Evolutionary conservation across 2,797 vertebrate genomes (phyloP), one percentile per base, ranked within the genome.

Genomic region (Telmatherina bonti): DNA sequence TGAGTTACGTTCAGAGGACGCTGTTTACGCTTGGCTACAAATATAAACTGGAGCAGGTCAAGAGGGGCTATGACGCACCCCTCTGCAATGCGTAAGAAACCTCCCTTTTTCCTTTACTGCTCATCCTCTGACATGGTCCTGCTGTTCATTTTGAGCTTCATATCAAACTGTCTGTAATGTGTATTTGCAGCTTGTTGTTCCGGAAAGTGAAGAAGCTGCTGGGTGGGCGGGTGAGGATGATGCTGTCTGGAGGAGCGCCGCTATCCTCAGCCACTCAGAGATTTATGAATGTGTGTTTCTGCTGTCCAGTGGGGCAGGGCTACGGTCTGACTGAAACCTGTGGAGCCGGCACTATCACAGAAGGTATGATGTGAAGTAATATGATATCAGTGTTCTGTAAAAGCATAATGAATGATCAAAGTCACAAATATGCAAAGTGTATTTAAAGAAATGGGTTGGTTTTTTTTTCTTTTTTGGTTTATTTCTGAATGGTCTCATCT

Each of bases 201-300:
- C 93, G 93, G 74, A 99, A 99, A 83, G 97, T 99, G 16, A 96
- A 96, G 82, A 94, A 95, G 2, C 90, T 99, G 24, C 91, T 99
- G 63, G 98, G 98, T 31, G 98, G 98, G 5, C 96, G 95, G 0
- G 86, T 99, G 67, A 95, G 97, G 2, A 97, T 99, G 96, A 99
- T 99, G 96, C 79, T 99, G 65, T 99, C 95, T 0, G 98, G 98
- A 24, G 97, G 98, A n/a, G 98, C 98, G 0, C 97, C 98, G 0
- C 93, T 99, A 38, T 99, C 97, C 0, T 81, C 97, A 0, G 96
- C 93, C 2, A 99, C 98, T 3, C 98, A 99, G 62, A 93, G 97
- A 45, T 99, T 99, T 83, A 99, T 99, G 97, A 99, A 99, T 63
- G 95, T 99, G 60, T 99, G 98, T 60, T 99, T 99, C 91, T 99